Evolutionary conservation across 2,113 vertebrate species (phyloP).

Genomic region (Nothocercus nigrocapillus): DNA sequence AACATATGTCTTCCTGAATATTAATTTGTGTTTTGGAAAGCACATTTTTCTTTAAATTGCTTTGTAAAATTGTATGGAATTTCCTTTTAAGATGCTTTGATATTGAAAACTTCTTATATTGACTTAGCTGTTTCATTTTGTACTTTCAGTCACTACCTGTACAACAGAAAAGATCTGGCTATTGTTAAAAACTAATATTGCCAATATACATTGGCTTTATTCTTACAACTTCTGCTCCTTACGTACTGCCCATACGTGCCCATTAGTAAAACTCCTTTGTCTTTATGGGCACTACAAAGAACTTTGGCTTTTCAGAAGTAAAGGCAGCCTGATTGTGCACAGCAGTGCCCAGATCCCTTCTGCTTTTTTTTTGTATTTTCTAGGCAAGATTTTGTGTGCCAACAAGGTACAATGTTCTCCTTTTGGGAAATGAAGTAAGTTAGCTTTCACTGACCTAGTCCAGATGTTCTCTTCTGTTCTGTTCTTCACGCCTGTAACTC

Average conservation of each 20-base stretch:
- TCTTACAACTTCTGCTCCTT: background rate
- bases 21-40: slow-evolving; percentile 23
- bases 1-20: slow-evolving; percentile 18
- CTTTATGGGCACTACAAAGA: background rate
- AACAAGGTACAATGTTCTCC: background rate
- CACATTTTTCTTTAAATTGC: background rate
- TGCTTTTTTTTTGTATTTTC: background rate
- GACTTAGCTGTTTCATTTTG: background rate
- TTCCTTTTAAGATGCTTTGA: background rate
- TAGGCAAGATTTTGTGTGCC: background rate
- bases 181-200: background rate
- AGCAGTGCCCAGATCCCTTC: background rate
- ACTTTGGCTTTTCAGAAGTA: background rate
- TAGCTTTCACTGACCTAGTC: background rate
- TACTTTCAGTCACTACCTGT: background rate
- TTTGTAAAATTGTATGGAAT: background rate
- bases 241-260: background rate
- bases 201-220: background rate
- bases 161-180: background rate
- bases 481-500: background rate
- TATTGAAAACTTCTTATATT: background rate
- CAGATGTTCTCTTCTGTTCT: background rate
- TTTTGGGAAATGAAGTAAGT: background rate
- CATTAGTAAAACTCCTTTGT: background rate
- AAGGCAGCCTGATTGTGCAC: background rate